These are phyloP conservation scores for Paracentrotus lividus DNA, from an alignment of 53 echinoderm and acorn worm genomes.

Conservation along the genomic window DNA sequence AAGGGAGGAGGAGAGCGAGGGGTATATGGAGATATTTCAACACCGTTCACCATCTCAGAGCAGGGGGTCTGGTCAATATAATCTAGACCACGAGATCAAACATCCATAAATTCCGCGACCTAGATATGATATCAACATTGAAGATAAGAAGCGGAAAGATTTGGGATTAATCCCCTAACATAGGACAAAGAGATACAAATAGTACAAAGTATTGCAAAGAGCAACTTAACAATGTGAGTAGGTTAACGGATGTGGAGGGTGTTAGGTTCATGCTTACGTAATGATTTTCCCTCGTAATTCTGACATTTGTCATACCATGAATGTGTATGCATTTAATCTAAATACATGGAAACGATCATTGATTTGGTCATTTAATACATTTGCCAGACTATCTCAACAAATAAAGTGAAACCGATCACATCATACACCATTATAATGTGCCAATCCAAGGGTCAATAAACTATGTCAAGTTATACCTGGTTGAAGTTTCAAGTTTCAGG, in stretches of 20 bases:
- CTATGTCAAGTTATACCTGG: neutral
- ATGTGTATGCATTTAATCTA: too few species aligned
- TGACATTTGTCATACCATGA: too few species aligned
- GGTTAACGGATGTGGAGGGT: neutral
- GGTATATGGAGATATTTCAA: neutral
- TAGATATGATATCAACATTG: constrained; percentile 12
- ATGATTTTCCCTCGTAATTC: neutral
- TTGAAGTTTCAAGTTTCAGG: neutral
- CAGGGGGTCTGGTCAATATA: constrained; percentile 1
- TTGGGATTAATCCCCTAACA: neutral
- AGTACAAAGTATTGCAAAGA: neutral
- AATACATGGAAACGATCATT: too few species aligned
- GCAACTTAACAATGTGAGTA: neutral
- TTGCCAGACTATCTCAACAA: neutral
- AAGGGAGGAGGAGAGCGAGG: neutral
- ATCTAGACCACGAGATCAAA: constrained; percentile 41
- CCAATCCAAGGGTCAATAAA: neutral
- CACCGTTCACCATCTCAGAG: neutral
- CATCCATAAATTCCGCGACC: constrained; percentile 28
- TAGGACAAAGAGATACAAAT: neutral
- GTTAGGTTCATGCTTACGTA: neutral
- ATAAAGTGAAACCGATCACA: neutral
- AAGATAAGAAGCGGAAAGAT: constrained; percentile 20
- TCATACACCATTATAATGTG: neutral
- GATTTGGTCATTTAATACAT: too few species aligned